Evolutionary conservation across 2,888 invertebrate genomes (phyloP).

Genomic region (Eilema caniola): DNA sequence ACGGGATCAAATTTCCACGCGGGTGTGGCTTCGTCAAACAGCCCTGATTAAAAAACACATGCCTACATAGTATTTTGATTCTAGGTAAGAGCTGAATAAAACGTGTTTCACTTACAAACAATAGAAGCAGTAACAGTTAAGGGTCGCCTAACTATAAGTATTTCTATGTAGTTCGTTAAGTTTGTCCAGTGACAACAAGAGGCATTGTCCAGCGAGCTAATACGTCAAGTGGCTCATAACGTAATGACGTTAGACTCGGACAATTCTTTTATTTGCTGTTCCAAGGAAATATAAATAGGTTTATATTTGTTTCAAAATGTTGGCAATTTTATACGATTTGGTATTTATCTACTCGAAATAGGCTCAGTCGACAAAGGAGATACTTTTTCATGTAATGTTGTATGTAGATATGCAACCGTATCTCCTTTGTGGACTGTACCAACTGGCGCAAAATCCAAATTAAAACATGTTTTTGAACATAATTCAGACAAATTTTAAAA

Average conservation of each 20-base stretch:
- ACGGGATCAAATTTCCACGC: no score
- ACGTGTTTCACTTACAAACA: not conserved
- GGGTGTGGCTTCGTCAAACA: no score
- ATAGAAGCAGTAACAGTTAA: not conserved
- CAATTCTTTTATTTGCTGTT: not conserved
- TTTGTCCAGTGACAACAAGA: slow-evolving; percentile 4
- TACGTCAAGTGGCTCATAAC: not conserved
- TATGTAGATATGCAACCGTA: no score
- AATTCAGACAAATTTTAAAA: no score
- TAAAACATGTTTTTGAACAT: no score
- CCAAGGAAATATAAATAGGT: not conserved
- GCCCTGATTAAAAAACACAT: no score
- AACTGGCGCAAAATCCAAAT: no score
- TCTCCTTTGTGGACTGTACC: no score
- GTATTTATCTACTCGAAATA: no score
- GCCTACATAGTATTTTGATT: no score
- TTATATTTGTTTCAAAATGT: not conserved
- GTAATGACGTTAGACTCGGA: not conserved
- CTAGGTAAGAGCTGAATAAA: not conserved
- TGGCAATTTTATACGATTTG: not conserved
- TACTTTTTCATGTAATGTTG: no score
- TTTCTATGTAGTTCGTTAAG: not conserved
- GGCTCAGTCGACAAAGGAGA: no score
- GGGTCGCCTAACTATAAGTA: not conserved
- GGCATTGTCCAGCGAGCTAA: not conserved